Percentiles rank a stretch among this genome's conserved stretches.
phyloP scores from a whole-genome alignment of 2,888 invertebrate species.

The Chrysolina haemoptera region DNA sequence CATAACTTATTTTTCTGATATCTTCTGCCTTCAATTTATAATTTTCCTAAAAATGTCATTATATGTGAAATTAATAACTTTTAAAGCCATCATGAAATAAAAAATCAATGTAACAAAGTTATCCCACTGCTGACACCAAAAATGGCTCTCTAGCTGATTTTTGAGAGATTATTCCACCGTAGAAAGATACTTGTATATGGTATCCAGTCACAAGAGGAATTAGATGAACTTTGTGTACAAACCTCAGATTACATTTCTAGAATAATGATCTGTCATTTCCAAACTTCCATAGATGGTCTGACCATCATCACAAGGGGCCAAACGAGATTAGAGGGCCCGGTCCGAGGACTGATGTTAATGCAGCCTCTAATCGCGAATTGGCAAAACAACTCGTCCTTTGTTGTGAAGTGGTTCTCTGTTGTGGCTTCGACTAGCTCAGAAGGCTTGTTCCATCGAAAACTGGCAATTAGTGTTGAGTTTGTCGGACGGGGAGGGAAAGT shows the following conservation, averaged over 20 bases:
- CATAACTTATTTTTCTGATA: not conserved
- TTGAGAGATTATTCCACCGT: no score
- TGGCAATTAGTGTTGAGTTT: slow-evolving; percentile 37
- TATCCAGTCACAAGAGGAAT: not conserved
- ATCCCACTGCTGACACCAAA: not conserved
- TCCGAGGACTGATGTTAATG: slow-evolving; percentile 44
- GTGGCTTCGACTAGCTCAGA: slow-evolving; percentile 26
- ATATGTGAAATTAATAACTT: not conserved
- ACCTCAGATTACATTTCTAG: not conserved
- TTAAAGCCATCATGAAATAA: no score
- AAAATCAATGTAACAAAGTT: no score
- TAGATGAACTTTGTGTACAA: not conserved
- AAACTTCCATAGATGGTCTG: not conserved
- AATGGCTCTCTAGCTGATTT: not conserved
- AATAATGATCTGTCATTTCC: not conserved
- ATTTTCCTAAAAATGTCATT: not conserved
- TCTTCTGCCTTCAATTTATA: not conserved
- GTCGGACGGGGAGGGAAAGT: not conserved
- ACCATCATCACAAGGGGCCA: slow-evolving; percentile 24
- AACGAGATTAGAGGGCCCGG: slow-evolving; percentile 28
- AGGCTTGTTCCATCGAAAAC: slow-evolving; percentile 37
- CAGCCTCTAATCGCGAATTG: slow-evolving; percentile 45
- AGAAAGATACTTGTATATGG: no score
- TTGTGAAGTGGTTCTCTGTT: slow-evolving; percentile 38
- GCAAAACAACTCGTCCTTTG: slow-evolving; percentile 43